A percentile compares a stretch with the other conserved stretches of the same genome.
Evolutionary conservation across 2,113 vertebrate species (phyloP).

Genomic region (Diadophis punctatus): DNA sequence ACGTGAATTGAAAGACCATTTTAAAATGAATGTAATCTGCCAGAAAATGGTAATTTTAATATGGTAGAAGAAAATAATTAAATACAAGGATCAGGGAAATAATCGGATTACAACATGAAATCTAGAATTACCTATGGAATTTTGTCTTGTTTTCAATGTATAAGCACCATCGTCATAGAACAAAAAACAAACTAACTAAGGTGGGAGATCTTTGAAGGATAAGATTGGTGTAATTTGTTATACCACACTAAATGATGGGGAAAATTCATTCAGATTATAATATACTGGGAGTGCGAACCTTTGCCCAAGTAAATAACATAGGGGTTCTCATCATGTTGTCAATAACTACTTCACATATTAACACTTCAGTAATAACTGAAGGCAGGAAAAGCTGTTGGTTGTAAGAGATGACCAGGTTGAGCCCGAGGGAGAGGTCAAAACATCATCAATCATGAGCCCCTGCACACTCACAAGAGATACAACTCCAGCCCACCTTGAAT

Average conservation of each 20-base stretch:
- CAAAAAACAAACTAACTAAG: background rate
- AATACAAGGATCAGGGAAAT: background rate
- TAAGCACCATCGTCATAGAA: background rate
- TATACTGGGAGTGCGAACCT: background rate
- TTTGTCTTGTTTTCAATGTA: background rate
- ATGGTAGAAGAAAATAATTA: background rate
- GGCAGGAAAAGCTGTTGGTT: background rate
- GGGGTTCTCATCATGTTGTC: background rate
- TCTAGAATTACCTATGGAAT: background rate
- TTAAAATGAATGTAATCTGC: background rate
- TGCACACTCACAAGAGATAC: too few relatives aligned
- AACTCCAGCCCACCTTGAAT: too few relatives aligned
- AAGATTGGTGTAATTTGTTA: background rate
- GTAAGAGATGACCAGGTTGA: background rate
- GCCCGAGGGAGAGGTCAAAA: too few relatives aligned
- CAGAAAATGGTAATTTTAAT: background rate
- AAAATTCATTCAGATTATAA: background rate
- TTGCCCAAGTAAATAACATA: background rate
- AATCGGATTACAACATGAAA: background rate
- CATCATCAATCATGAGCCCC: too few relatives aligned
- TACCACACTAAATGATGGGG: background rate
- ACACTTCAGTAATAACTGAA: background rate
- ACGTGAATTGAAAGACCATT: background rate
- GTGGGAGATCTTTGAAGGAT: background rate
- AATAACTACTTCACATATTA: background rate